Percentiles rank a stretch among this genome's conserved stretches.
Conservation (phyloP, 2,888 invertebrate species). For the Iselma pallidipennis region DNA sequence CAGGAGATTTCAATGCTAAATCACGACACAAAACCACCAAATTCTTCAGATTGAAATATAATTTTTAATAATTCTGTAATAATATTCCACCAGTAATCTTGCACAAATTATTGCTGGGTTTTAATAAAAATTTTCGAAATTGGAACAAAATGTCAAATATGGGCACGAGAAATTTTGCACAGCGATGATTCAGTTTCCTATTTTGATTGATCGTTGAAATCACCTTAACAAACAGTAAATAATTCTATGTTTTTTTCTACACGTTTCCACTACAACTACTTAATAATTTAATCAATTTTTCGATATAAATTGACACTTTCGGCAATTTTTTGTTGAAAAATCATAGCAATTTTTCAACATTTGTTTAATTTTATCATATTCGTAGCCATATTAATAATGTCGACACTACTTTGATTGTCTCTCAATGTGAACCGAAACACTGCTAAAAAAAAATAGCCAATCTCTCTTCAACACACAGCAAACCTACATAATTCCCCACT, state of each 20-base stretch:
- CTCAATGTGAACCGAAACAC: slow-evolving; percentile 16
- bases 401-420: slow-evolving; percentile 8
- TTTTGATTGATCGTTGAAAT: not conserved
- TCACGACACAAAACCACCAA: not conserved
- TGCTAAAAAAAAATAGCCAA: not conserved
- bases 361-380: slow-evolving; percentile 11
- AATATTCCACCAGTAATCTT: not conserved
- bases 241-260: not conserved
- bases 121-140: not conserved
- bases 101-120: not conserved
- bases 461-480: not conserved
- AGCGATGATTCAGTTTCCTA: not conserved
- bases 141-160: not conserved
- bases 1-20: not conserved
- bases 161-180: not conserved
- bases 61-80: not conserved
- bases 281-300: not conserved
- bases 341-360: not conserved
- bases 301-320: not conserved
- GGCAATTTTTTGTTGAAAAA: not conserved
- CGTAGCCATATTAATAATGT: slow-evolving; percentile 15
- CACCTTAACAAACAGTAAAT: not conserved
- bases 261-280: not conserved
- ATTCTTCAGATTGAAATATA: not conserved
- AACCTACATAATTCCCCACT: slow-evolving; percentile 13